These are phyloP conservation scores for Turnix velox DNA, from an alignment of 2,113 vertebrate species.

Conservation along the genomic window DNA sequence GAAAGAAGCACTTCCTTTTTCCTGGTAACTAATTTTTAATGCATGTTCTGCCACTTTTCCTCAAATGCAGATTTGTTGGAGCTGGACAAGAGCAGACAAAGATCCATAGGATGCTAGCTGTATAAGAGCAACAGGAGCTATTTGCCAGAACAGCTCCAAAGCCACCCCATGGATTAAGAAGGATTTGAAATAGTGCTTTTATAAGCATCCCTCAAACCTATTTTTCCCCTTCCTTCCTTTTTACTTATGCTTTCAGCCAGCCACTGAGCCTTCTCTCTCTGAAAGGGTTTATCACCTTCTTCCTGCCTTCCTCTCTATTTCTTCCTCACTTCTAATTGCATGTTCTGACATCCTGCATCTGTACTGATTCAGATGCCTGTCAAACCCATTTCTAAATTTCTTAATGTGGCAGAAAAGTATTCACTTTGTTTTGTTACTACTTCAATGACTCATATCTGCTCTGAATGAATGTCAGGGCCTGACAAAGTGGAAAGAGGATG, in stretches of 20 bases:
- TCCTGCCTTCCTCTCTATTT: neutral
- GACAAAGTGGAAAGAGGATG: neutral
- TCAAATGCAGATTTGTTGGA: neutral
- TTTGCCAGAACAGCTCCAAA: neutral
- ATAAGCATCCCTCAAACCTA: neutral
- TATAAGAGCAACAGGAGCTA: neutral
- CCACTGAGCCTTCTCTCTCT: neutral
- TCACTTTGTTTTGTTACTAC: neutral
- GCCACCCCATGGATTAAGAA: neutral
- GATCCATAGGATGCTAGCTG: neutral
- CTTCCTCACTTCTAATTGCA: neutral
- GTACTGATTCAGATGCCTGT: neutral
- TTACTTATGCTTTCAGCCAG: neutral
- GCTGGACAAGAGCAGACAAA: neutral
- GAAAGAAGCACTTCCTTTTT: conserved; percentile 5
- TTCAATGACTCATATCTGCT: neutral
- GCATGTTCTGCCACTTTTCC: neutral
- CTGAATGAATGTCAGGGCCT: neutral
- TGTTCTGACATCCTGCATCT: neutral
- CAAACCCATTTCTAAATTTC: neutral
- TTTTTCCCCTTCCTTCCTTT: neutral
- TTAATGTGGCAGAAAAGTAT: neutral
- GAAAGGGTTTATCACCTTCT: neutral
- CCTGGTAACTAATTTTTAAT: neutral
- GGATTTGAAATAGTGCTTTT: neutral